These are phyloP conservation scores for Petrolisthes cinctipes DNA, from an alignment of 2,888 invertebrate genomes.

Conservation along the genomic window DNA sequence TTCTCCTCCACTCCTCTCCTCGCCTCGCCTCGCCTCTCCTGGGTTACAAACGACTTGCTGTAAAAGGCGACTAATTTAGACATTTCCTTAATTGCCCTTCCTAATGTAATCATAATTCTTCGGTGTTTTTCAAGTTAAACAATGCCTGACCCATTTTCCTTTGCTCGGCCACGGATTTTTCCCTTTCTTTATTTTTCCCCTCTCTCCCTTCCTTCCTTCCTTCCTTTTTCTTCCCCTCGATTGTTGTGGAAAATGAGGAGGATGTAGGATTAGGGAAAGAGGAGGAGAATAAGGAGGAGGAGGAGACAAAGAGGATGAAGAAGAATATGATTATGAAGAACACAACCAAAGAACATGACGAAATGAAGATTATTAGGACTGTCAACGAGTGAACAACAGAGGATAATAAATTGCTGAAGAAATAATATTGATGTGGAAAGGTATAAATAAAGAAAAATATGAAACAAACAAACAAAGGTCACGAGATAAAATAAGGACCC, in stretches of 20 bases:
- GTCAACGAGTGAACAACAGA: background rate
- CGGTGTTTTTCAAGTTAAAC: conserved; percentile 39
- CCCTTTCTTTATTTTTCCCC: background rate
- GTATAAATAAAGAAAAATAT: too few species aligned
- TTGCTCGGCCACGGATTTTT: background rate
- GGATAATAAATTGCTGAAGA: background rate
- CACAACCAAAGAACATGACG: background rate
- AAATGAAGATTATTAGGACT: background rate
- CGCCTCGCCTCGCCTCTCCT: background rate
- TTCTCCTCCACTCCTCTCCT: background rate
- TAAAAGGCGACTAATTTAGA: conserved; percentile 45
- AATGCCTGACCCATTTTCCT: conserved; percentile 50
- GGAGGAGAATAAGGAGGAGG: background rate
- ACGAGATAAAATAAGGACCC: too few species aligned
- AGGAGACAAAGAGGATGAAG: background rate
- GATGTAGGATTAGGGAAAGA: background rate
- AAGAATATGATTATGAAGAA: background rate
- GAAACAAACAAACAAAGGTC: too few species aligned
- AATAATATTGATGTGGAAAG: too few species aligned
- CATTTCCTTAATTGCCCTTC: conserved; percentile 47
- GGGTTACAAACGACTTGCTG: conserved; percentile 39
- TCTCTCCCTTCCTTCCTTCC: background rate
- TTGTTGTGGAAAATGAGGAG: background rate
- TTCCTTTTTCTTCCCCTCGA: conserved; percentile 22
- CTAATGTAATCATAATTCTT: conserved; percentile 52